These are phyloP conservation scores for Cherax destructor DNA, from an alignment of 1,140 invertebrate species.

Conservation along the genomic window DNA sequence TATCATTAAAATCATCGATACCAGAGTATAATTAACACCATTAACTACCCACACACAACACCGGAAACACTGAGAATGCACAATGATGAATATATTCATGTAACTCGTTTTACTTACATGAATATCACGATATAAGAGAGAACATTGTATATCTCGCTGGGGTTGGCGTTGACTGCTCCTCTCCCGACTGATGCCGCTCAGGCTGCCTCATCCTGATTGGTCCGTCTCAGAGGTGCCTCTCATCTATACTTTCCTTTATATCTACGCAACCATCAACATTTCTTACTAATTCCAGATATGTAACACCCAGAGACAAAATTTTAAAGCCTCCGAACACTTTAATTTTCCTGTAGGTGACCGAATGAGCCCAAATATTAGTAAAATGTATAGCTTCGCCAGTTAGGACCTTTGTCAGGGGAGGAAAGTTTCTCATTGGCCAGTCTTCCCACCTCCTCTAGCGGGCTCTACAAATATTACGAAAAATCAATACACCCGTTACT, in stretches of 20 bases:
- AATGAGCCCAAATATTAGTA: not conserved
- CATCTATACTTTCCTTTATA: not conserved
- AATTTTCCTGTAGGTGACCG: not conserved
- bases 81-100: not conserved
- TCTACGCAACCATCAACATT: not conserved
- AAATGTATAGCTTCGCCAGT: slow-evolving; percentile 27
- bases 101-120: slow-evolving; percentile 51
- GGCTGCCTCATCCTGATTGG: slow-evolving; percentile 46
- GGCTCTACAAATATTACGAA: slow-evolving; percentile 59
- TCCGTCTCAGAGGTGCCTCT: slow-evolving; percentile 29
- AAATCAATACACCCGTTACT: slow-evolving; percentile 65
- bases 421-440: slow-evolving; percentile 32
- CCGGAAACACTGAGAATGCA: not conserved
- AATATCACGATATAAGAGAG: slow-evolving; percentile 45
- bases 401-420: slow-evolving; percentile 39
- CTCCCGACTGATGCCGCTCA: slow-evolving; percentile 46
- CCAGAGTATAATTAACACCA: no score
- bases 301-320: not conserved
- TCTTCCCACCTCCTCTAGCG: slow-evolving; percentile 53
- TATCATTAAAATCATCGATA: not conserved
- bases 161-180: slow-evolving; percentile 54
- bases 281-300: not conserved
- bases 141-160: slow-evolving; percentile 41
- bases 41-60: not conserved
- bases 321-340: not conserved